Evolutionary conservation across 2,797 vertebrate genomes (phyloP).

Genomic region (Chelon auratus): DNA sequence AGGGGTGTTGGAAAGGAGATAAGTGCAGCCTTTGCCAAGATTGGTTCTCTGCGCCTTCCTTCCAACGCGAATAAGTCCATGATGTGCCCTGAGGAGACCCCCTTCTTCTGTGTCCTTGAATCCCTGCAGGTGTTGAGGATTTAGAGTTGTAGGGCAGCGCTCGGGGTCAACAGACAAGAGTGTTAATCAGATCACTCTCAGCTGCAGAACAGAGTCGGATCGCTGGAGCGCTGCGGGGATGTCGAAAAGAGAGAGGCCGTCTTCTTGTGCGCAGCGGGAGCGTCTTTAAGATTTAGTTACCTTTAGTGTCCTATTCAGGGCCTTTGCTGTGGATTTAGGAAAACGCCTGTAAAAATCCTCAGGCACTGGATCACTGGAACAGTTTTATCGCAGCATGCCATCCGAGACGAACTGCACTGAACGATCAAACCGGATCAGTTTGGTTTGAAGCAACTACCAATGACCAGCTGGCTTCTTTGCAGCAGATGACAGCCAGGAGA

Average conservation of each 20-base stretch:
- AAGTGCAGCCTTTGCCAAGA: constrained; percentile 44
- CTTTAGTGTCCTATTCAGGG: constrained; percentile 24
- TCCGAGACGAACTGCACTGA: constrained; percentile 1
- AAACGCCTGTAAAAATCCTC: constrained; percentile 7
- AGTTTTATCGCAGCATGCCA: constrained; percentile 19
- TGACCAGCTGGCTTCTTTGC: neutral
- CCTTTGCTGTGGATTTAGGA: constrained; percentile 36
- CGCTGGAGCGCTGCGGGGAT: constrained; percentile 43
- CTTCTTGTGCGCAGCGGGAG: constrained; percentile 33
- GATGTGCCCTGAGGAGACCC: constrained; percentile 64
- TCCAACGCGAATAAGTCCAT: constrained; percentile 36
- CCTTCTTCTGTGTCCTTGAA: constrained; percentile 40
- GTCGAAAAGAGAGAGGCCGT: constrained; percentile 35
- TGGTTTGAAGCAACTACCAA: constrained; percentile 17
- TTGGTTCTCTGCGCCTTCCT: constrained; percentile 33
- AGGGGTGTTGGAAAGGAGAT: constrained; percentile 44
- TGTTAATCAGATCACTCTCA: constrained; percentile 64
- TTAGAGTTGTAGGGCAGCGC: constrained; percentile 54
- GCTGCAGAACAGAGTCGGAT: constrained; percentile 37
- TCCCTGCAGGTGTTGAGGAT: constrained; percentile 54
- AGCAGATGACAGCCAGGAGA: constrained; percentile 17
- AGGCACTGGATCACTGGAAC: constrained; percentile 26
- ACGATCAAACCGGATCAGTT: neutral
- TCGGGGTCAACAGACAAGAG: constrained; percentile 55
- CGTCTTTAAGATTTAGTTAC: constrained; percentile 52